Percentiles rank a stretch among this genome's conserved stretches.
Evolutionary conservation across 2,797 vertebrate genomes (phyloP).

Genomic region (Epinephelus malabaricus): DNA sequence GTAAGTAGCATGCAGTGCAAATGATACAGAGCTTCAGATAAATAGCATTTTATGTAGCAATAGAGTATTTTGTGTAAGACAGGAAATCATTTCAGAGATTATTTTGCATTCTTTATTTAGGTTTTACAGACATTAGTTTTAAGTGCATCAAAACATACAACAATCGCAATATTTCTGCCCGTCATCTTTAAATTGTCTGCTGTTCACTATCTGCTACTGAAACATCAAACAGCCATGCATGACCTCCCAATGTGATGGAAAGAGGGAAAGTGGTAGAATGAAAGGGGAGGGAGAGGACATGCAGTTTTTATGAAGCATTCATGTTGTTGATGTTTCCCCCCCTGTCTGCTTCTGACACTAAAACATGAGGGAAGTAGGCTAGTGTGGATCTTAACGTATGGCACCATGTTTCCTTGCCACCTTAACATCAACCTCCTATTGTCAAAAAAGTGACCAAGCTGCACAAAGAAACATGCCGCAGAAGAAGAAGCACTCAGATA

Average conservation of each 20-base stretch:
- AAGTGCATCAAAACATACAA: neutral
- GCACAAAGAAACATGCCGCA: neutral
- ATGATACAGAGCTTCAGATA: neutral
- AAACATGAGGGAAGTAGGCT: conserved; percentile 35
- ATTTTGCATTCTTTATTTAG: too few species aligned
- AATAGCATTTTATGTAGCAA: neutral
- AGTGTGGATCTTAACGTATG: conserved; percentile 10
- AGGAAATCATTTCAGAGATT: neutral
- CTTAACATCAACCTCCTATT: conserved; percentile 1
- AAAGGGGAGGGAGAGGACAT: conserved; percentile 49
- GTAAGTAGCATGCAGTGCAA: neutral
- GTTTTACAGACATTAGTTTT: neutral
- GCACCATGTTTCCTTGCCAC: conserved; percentile 6
- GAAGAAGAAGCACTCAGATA: neutral
- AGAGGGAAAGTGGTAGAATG: conserved; percentile 45
- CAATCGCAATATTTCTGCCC: neutral
- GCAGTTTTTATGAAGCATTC: conserved; percentile 75
- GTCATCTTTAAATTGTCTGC: neutral
- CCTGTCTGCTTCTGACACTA: conserved; percentile 40
- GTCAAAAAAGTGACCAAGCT: conserved; percentile 14
- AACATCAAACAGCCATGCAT: conserved; percentile 47
- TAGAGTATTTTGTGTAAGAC: neutral
- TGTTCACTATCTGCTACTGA: conserved; percentile 39
- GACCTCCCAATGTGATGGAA: conserved; percentile 31
- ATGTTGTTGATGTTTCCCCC: conserved; percentile 52